Conservation (phyloP, 2,888 invertebrate species). For the Noctua janthe region DNA sequence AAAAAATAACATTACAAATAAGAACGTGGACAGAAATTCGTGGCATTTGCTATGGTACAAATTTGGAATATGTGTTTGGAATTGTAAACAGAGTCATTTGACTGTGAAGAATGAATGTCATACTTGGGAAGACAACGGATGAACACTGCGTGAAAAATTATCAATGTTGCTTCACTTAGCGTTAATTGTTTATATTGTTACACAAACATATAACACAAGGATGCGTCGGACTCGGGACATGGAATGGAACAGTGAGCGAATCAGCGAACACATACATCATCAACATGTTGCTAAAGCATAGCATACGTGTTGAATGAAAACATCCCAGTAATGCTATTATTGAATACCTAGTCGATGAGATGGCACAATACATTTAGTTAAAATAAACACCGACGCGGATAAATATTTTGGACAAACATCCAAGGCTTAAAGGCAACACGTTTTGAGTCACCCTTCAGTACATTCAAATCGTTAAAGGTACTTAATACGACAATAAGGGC, state of each 20-base stretch:
- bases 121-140: constrained; percentile 36
- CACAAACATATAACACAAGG: constrained; percentile 60
- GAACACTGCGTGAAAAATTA: constrained; percentile 52
- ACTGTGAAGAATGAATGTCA: constrained; percentile 47
- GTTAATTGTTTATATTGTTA: constrained; percentile 61
- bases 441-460: constrained; percentile 9
- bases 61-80: constrained; percentile 49
- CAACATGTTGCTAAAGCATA: constrained; percentile 37
- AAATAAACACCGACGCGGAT: constrained; percentile 45
- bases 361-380: constrained; percentile 48
- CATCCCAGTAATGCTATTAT: constrained; percentile 62
- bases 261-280: constrained; percentile 38
- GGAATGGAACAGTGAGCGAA: constrained; percentile 30
- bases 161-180: constrained; percentile 51
- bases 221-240: constrained; percentile 45
- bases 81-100: constrained; percentile 43
- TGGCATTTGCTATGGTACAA: constrained; percentile 8
- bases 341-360: constrained; percentile 56
- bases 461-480: constrained; percentile 16
- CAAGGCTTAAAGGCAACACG: constrained; percentile 5
- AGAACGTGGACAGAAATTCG: not conserved
- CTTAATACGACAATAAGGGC: constrained; percentile 19
- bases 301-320: constrained; percentile 65
- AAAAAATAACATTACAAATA: not conserved
- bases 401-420: constrained; percentile 39